Conservation (phyloP, 2,797 vertebrate genomes). For the Psittacula echo region DNA sequence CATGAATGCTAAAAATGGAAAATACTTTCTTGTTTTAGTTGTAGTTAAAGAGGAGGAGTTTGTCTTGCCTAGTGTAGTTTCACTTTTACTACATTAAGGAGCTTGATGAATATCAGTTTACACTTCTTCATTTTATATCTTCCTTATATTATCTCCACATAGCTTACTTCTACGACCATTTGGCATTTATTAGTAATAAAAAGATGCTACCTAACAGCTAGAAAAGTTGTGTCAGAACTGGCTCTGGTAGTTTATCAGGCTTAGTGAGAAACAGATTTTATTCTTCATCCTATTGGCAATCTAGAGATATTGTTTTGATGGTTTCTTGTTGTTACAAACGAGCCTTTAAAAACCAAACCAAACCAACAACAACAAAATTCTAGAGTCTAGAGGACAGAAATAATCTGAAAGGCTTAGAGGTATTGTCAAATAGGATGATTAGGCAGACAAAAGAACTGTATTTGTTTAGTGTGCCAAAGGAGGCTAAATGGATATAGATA, state of each 20-base stretch:
- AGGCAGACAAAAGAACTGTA: neutral
- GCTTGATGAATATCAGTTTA: neutral
- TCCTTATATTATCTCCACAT: neutral
- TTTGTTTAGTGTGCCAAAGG: neutral
- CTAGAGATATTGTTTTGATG: neutral
- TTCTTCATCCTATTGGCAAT: neutral
- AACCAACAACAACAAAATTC: neutral
- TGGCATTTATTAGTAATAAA: neutral
- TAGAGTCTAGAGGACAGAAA: neutral
- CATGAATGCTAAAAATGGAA: neutral
- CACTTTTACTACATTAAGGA: neutral
- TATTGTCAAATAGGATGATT: neutral
- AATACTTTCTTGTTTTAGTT: neutral
- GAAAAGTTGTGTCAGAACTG: neutral
- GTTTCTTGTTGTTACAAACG: neutral
- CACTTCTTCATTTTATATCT: neutral
- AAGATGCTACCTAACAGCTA: neutral
- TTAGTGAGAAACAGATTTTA: neutral
- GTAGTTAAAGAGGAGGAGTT: neutral
- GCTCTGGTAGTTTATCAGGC: neutral
- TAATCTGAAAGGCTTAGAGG: neutral
- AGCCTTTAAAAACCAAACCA: neutral
- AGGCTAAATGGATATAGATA: neutral
- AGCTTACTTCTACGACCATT: neutral
- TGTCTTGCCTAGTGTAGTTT: neutral